Evolutionary conservation across 1,140 invertebrate species (phyloP).

Genomic region (Odontomachus brunneus): DNA sequence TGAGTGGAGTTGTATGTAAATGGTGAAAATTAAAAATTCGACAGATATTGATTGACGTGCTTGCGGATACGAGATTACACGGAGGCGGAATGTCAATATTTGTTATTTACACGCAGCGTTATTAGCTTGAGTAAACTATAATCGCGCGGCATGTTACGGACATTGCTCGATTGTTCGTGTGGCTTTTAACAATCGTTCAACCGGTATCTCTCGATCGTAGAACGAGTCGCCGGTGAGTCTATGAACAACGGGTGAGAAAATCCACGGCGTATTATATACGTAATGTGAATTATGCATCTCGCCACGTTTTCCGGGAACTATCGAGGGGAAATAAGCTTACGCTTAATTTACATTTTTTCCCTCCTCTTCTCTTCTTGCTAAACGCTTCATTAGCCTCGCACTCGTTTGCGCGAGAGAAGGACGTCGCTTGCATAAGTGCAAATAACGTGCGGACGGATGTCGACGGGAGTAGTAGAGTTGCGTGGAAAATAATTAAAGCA

Average conservation of each 20-base stretch:
- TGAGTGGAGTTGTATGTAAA: neutral
- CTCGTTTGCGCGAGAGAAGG: too few relatives aligned
- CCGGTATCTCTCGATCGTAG: neutral
- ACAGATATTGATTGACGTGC: conserved; percentile 23
- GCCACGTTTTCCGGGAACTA: too few relatives aligned
- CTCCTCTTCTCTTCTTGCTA: too few relatives aligned
- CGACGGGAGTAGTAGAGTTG: too few relatives aligned
- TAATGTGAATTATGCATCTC: too few relatives aligned
- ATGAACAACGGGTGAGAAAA: neutral
- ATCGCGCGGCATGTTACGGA: conserved; percentile 7
- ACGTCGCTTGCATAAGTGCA: too few relatives aligned
- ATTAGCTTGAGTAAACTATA: conserved; percentile 25
- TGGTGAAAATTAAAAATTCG: conserved; percentile 26
- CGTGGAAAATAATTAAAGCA: conserved; percentile 10
- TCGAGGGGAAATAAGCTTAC: too few relatives aligned
- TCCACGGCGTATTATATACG: too few relatives aligned
- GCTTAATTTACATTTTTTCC: too few relatives aligned
- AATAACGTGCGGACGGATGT: too few relatives aligned
- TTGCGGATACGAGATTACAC: conserved; percentile 22
- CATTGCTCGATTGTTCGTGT: conserved; percentile 18
- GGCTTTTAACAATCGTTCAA: conserved; percentile 11
- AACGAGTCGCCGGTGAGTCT: neutral
- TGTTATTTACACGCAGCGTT: conserved; percentile 35
- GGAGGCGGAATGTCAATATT: conserved; percentile 31
- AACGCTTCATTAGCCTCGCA: too few relatives aligned